Conservation (phyloP, 2,797 vertebrate species). For the Sebastes oblongus region DNA sequence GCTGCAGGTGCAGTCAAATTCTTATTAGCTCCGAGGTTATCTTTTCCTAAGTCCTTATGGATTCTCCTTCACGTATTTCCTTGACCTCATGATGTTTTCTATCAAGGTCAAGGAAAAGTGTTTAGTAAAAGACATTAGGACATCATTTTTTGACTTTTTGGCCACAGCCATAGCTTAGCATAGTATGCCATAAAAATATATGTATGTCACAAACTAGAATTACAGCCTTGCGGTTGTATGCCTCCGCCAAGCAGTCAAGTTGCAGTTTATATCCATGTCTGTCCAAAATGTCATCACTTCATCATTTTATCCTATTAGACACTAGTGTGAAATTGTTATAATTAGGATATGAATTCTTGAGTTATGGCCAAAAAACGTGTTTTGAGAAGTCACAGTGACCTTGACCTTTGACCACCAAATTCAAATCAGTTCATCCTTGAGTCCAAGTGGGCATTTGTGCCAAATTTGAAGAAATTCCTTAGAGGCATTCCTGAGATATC, state of each 20-base stretch:
- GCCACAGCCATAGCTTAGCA: rapidly evolving
- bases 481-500: neutral
- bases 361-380: neutral
- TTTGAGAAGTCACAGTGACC: neutral
- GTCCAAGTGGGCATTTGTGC: neutral
- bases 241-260: neutral
- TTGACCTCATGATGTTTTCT: too few species aligned
- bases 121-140: too few species aligned
- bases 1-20: too few species aligned
- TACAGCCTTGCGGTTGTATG: neutral
- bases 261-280: neutral
- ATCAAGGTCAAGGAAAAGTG: too few species aligned
- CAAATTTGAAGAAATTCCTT: neutral
- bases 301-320: neutral
- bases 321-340: neutral
- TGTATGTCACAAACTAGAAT: neutral
- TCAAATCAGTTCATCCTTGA: neutral
- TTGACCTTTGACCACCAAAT: neutral
- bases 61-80: too few species aligned
- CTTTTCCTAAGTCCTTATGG: too few species aligned
- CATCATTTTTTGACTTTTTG: rapidly evolving
- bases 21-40: too few species aligned
- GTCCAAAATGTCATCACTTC: neutral
- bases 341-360: neutral
- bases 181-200: neutral